Evolutionary conservation across 2,113 vertebrate genomes (phyloP).

Genomic region (Cardinalis cardinalis): DNA sequence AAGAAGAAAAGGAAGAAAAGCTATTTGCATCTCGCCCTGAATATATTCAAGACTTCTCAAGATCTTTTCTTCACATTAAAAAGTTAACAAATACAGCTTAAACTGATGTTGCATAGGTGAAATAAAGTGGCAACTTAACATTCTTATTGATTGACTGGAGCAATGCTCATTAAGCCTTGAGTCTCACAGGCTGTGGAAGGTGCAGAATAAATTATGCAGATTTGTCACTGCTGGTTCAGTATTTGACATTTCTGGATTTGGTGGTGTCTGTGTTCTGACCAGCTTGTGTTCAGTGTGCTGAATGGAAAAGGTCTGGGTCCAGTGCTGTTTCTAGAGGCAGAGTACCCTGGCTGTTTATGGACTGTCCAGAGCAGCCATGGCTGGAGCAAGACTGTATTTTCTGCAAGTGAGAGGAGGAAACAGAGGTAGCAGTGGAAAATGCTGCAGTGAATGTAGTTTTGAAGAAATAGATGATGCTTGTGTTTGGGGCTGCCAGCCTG

Average conservation of each 20-base stretch:
- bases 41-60: slow-evolving; percentile 1
- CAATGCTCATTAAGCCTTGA: neutral
- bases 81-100: neutral
- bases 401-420: neutral
- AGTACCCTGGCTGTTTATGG: neutral
- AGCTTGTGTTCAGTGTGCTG: neutral
- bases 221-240: neutral
- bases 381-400: neutral
- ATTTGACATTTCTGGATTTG: neutral
- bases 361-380: fast-evolving
- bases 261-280: neutral
- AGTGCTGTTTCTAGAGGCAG: neutral
- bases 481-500: neutral
- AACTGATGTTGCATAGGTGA: neutral
- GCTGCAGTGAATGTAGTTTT: neutral
- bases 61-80: neutral
- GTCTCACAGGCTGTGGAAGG: neutral
- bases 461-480: neutral
- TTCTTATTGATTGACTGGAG: neutral
- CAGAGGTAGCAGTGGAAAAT: neutral
- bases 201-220: neutral
- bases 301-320: neutral
- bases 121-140: neutral
- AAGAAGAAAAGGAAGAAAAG: neutral
- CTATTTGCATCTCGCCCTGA: neutral